phyloP scores from a whole-genome alignment of 1,140 invertebrate genomes.

The Cyclargus thomasi region DNA sequence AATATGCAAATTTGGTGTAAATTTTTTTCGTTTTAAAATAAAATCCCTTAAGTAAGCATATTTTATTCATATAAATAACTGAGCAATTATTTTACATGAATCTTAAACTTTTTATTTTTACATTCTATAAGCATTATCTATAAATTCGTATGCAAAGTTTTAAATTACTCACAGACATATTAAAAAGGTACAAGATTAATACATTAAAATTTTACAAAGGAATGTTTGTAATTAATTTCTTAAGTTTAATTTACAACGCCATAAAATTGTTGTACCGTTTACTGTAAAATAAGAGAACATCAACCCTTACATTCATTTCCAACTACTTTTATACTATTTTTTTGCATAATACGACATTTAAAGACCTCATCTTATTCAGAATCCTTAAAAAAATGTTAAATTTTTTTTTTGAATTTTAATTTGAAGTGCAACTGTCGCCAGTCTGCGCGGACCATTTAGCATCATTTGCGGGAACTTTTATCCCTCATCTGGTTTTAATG shows the following conservation, averaged over 20 bases:
- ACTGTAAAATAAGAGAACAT: background rate
- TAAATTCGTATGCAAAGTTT: background rate
- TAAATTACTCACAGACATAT: background rate
- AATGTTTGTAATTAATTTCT: background rate
- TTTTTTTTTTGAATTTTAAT: background rate
- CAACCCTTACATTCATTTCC: no score
- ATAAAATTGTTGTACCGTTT: background rate
- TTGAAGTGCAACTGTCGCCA: conserved; percentile 29
- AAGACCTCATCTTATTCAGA: no score
- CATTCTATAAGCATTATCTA: background rate
- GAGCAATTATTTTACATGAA: background rate
- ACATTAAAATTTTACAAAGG: background rate
- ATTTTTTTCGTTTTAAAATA: no score
- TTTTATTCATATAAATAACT: no score
- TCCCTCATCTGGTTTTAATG: conserved; percentile 68
- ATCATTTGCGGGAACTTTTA: conserved; percentile 69
- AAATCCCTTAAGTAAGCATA: background rate
- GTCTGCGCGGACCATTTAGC: conserved; percentile 58
- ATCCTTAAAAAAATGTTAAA: background rate
- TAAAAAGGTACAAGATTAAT: background rate
- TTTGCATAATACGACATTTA: no score
- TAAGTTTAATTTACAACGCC: background rate
- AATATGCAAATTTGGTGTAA: no score
- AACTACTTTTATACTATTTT: no score
- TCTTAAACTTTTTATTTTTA: background rate